Evolutionary conservation across 2,797 vertebrate species (phyloP), one percentile per base, ranked within the genome.

Genomic region (Acrossocheilus fasciatus): DNA sequence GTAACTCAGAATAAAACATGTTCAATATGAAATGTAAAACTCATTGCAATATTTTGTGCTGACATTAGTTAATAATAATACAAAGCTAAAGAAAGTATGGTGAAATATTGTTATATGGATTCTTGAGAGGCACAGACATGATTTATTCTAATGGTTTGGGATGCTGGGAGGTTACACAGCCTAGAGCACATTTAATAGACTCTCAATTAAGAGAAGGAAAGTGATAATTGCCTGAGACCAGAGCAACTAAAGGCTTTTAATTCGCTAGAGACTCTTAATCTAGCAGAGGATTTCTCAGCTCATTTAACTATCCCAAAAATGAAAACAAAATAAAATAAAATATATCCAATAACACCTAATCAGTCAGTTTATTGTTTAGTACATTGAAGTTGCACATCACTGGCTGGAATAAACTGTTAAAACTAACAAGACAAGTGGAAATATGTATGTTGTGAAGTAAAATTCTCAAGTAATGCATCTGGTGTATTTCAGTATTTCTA

Each of bases 121-220:
- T 69, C 34, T 54, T 78, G 26, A 64, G 47, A 57, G 47, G 43
- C 43, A 74, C 34, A 84, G 57, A 75, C 57, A 36, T 84, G 36
- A 57, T 74, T 84, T 72, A 75, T 68, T 86, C 10, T 81, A 81
- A 62, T 50, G 57, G n/a, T 68, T 43, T 62, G 14, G 59, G 43
- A 30, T 2, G 34, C 20, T 12, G 30, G 17, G 74, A 54, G 79
- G 43, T 72, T 86, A 39, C 45, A 34, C 73, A 45, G 64, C 15
- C 45, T 43, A 45, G 64, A 82, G 73, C 72, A 73, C 50, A 14
- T 64, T 81, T 85, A 82, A 76, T 76, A 66, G 72, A 88, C 47
- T 73, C n/a, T 52, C 73, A 82, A 78, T 83, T 88, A 82, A 52
- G 36, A 73, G 10, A 64, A 85, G 26, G 47, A 36, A 59, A 86